Base-by-base conservation (phyloP, 2,113 vertebrate species). In the Solea senegalensis region DNA sequence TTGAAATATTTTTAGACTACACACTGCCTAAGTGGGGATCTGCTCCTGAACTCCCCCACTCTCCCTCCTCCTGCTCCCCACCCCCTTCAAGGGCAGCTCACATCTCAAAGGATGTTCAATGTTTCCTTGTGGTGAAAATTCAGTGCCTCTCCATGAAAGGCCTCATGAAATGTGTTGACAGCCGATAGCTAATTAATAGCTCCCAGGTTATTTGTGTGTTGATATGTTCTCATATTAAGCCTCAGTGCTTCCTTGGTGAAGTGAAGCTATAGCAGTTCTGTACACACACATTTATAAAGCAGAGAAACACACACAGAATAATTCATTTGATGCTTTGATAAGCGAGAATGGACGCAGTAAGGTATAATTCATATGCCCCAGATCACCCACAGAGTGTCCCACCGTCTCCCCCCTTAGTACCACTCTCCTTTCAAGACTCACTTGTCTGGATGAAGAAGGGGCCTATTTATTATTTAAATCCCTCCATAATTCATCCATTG, bases 401-500 rank as follows among this genome's bases (percentile, higher is more conserved):
- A 58, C 66, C 61, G 69, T 66, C 74, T 85, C 61, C 59, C 48
- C 34, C 34, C 34, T 50, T 43, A 79, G 56, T 72, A 67, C 59
- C 64, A 69, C 74, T 49, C 74, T 64, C 46, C 5, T 54, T 84
- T 81, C 73, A 74, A 68, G 63, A 61, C 45, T 49, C 72, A 65
- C 69, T 82, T 45, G 12, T 81, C 73, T 78, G 75, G 75, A 75
- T 80, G 70, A 85, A 80, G 70, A 73, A 34, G 70, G 51, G 77
- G 48, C 44, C 82, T 75, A 89, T 93, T 90, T 88, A 92, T 91
- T 88, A 91, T 90, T 89, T 84, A 88, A 81, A 80, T 86, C 75
- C 57, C 63, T 87, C 67, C 74, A 92, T 92, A 87, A 91, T 89
- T 87, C 75, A 86, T 90, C 69, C 55, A 8, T 77, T 81, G 76